Evolutionary conservation across 1,140 invertebrate genomes (phyloP), one percentile per base, ranked within the genome.

Genomic region (Aphelenchoides fujianensis): DNA sequence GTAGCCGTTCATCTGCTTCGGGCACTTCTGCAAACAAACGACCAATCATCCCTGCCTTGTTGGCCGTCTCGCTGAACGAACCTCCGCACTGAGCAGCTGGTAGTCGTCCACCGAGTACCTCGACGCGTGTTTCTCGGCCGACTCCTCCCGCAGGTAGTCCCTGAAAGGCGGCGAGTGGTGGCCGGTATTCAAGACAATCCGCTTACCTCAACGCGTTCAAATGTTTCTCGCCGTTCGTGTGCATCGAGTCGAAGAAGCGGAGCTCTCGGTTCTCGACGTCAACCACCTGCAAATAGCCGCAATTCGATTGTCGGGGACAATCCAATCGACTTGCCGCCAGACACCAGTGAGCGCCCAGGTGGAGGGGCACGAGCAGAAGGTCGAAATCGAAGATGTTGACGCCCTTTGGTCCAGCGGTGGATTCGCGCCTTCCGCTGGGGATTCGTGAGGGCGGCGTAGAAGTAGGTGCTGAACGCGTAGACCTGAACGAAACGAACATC

Each of bases 291-390:
- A 83, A n/a, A n/a, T n/a, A n/a, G 78, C 72, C 16, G 59, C n/a
- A 61, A 61, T 31, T 34, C 19, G n/a, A 28, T 61, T 61, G 16
- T 28, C 2, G 16, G 2, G 31, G 2, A 61, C 31, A 19, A 30
- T 19, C 19, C n/a, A 2, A 52, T 41, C 1, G 23, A 74, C 74
- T 71, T 83, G 89, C 88, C 19, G 92, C 91, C 86, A 98, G 88
- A 85, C 94, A 97, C 96, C 96, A 99, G 86, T 98, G 96, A 71
- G 95, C 90, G 16, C 91, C 91, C 23, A 97, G 86, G 87, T 98
- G 95, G 31, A 98, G 89, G 0, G 96, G 95, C 19, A 97, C 88
- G 3, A 95, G 86, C 27, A 97, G 85, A 12, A 94, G 84, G 80
- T 95, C 91, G 77, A 91, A 87, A 1, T 88, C 84, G 85, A 97